Evolutionary conservation across 2,888 invertebrate genomes (phyloP), one percentile per base, ranked within the genome.

Genomic region (Eucriotettix oculatus): DNA sequence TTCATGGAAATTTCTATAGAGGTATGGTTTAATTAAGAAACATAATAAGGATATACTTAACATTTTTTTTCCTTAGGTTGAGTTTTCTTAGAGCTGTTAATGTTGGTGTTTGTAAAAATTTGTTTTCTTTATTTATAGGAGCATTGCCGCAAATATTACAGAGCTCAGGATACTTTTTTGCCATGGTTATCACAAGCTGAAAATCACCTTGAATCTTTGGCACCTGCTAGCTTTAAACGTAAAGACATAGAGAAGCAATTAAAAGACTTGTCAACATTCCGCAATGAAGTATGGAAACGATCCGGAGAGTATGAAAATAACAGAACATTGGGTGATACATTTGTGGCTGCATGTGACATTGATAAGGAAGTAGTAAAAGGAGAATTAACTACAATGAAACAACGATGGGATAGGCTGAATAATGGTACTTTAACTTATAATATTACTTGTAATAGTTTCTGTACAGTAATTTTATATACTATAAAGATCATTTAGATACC

Each of bases 231-330:
- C 1, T 87, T 93, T 74, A 88, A 89, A 64, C 87, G 89, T 69
- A 83, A 86, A 62, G 90, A 91, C 67, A 84, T 94, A 16, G 92
- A 92, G 70, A 87, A 87, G 66, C 92, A 93, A 70, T 76, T 96
- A 9, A 85, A 87, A 58, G 94, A 95, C 68, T 75, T 95, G 60
- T 91, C 93, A 68, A 82, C 82, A 57, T 88, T 96, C 78, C 83
- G 94, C 67, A 94, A 93, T 69, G 96, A 96, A 68, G 85, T 95
- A 0, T 90, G 93, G 86, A 91, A 93, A 72, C 90, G 89, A 69
- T 89, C 91, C 14, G 93, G 93, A 11, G 96, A 96, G 73, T 94
- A 87, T 68, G 96, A 96, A 69, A 90, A 89, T 72, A 87, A 89
- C 66, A 84, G 85, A 69, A 85, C 86, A 0, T 76, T 90, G 5